These are phyloP conservation scores for Ametastegia equiseti DNA, from an alignment of 2,888 invertebrate species.

Conservation along the genomic window DNA sequence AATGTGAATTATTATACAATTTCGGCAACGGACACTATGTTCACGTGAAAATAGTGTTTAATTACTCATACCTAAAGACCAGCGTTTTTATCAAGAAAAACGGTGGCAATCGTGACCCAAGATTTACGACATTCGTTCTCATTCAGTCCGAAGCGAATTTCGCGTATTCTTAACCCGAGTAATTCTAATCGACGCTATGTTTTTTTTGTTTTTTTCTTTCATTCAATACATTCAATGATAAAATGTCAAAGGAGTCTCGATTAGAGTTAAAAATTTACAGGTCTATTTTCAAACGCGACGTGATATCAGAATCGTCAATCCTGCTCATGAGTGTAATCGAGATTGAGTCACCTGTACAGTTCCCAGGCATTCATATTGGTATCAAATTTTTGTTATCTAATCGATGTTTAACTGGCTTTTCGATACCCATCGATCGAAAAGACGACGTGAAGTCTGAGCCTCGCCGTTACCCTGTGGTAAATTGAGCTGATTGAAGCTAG, in stretches of 20 bases:
- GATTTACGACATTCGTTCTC: background rate
- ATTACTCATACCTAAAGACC: background rate
- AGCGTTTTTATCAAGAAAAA: background rate
- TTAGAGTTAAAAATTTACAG: no score
- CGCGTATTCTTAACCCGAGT: background rate
- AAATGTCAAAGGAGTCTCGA: background rate
- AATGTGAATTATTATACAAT: background rate
- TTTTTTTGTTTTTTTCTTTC: no score
- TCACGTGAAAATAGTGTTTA: background rate
- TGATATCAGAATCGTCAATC: background rate
- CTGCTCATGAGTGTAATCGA: background rate
- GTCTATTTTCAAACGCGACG: background rate
- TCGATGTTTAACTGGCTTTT: background rate
- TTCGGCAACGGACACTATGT: background rate
- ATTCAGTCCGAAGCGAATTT: background rate
- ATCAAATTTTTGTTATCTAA: background rate
- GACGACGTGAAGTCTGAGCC: background rate
- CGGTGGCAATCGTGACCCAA: background rate
- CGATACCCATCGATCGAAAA: conserved; percentile 8
- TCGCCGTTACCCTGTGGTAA: background rate
- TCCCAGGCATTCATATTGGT: background rate
- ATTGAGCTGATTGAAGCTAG: background rate
- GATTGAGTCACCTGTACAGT: background rate
- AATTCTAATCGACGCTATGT: no score
- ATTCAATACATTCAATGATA: no score